Base-by-base conservation (phyloP, 2,888 invertebrate genomes). In the Cheilosia vulpina region DNA sequence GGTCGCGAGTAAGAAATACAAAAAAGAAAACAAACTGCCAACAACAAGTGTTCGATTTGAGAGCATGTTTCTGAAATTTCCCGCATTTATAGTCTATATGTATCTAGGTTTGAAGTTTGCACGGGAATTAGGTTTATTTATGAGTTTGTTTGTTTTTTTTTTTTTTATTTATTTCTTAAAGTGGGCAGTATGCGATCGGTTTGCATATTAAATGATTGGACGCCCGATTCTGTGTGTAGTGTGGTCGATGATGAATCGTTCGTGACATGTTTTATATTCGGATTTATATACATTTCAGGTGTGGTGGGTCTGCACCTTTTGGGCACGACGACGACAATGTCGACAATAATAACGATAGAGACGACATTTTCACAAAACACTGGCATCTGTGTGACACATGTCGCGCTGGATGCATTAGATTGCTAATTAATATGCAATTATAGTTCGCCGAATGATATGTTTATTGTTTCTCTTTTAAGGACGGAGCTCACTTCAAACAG, bases 241-340 rank as follows among this genome's bases (percentile, higher is more conserved):
- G 65, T 50, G 53, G 50, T 50, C 24, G 62, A 68, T 69, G 81
- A 81, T 81, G 81, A 81, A 81, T 81, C 21, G 69, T 75, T 81
- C 68, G 68, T 75, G 75, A 81, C 50, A 69, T 81, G 75, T 69
- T 81, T 81, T 75, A 57, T 68, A 81, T 75, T 75, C 75, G 69
- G 55, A 75, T 75, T 63, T 75, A 38, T 75, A 38, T 38, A 81
- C 57, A 81, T 75, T 81, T 75, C 75, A 81, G 81, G 81, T 81
- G 81, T 69, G 81, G 79, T 80, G 60, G 53, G 53, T 79, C 71
- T 79, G 73, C 79, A 80, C 81, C 75, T 81, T 69, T 75, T 69
- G 75, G 75, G 75, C 81, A 81, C 75, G 75, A 66, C 41, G 47
- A 72, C 45, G 52, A 66, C 47, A 41, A 38, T 53, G 52, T 17